Base-by-base conservation (phyloP, 53 echinoderm and acorn worm genomes). In the Patiria pectinifera region DNA sequence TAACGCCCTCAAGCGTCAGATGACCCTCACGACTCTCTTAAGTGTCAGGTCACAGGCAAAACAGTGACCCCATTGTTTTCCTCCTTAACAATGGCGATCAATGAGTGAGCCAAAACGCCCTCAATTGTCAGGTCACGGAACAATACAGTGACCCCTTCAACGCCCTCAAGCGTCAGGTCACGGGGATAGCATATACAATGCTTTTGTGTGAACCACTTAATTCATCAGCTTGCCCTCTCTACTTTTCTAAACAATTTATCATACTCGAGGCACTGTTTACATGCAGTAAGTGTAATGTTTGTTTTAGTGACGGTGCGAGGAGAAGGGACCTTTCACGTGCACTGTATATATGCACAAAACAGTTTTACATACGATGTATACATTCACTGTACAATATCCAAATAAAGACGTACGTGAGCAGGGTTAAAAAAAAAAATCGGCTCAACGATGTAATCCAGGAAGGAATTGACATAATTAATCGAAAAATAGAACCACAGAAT, bases 241-340 rank as follows among this genome's bases (percentile, higher is more conserved):
- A 4, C 25, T n/a, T 59, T 11, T 22, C 82, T 59, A 82, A 82
- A 82, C 82, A 82, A 82, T 59, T 82, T 82, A 59, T 59, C n/a
- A 58, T 59, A 82, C 59, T 53, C 23, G 23, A 82, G 59, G 82
- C 58, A 22, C 3, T 78, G 79, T 78, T 78, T 45, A 78, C 46
- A 3, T 4, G 21, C 53, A 13, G 19, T 18, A 59, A 82, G 82
- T 58, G 58, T 1, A 21, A 82, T 82, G 59, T 59, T 82, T 53
- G 82, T 82, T 82, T 82, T 82, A 44, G 26, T 53, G 82, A 14
- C 22, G 58, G 25, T 21, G 21, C 24, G 25, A 82, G 25, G 58
- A 44, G 24, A 74, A 23, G 6, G 15, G 47, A 46, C 74, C 24
- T 45, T 16, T 47, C 80, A 79, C 7, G 47, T 13, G 10, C 46